Conservation (phyloP, 2,888 invertebrate species). For the Sylvicola cinctus region DNA sequence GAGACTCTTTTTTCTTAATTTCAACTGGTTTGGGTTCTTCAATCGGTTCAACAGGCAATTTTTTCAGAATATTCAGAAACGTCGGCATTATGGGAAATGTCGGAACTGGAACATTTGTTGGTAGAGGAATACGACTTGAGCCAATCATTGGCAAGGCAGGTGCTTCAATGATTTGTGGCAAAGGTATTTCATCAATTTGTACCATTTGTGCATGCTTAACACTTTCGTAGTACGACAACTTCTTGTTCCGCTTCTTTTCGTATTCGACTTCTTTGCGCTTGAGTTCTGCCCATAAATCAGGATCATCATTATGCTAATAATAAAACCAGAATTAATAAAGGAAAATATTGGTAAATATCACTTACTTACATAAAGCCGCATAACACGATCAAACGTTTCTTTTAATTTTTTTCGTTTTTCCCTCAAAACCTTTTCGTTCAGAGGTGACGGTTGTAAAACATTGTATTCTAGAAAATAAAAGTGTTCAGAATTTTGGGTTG, state of each 20-base stretch:
- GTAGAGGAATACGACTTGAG: constrained; percentile 19
- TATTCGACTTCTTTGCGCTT: constrained; percentile 81
- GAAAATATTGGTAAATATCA: constrained; percentile 2
- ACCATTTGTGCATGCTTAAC: constrained; percentile 91
- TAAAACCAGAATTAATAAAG: neutral
- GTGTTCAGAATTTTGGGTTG: constrained; percentile 3
- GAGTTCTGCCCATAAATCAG: constrained; percentile 82
- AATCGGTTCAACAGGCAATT: constrained; percentile 10
- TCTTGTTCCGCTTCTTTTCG: constrained; percentile 65
- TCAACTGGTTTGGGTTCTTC: constrained; percentile 15
- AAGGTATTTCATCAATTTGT: constrained; percentile 84
- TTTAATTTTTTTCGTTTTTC: constrained; percentile 90
- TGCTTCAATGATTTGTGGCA: constrained; percentile 33
- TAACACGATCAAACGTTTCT: constrained; percentile 85
- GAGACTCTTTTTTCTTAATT: constrained; percentile 33
- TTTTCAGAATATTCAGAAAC: neutral
- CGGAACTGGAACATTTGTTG: constrained; percentile 5
- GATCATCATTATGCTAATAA: constrained; percentile 80
- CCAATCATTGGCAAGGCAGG: constrained; percentile 13
- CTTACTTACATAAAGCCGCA: constrained; percentile 83
- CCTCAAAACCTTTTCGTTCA: constrained; percentile 91
- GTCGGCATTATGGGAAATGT: neutral
- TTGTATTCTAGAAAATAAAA: constrained; percentile 56
- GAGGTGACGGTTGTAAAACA: constrained; percentile 79
- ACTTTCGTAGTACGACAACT: constrained; percentile 85